phyloP scores from a whole-genome alignment of 2,113 vertebrate species.

The Rostratula benghalensis region DNA sequence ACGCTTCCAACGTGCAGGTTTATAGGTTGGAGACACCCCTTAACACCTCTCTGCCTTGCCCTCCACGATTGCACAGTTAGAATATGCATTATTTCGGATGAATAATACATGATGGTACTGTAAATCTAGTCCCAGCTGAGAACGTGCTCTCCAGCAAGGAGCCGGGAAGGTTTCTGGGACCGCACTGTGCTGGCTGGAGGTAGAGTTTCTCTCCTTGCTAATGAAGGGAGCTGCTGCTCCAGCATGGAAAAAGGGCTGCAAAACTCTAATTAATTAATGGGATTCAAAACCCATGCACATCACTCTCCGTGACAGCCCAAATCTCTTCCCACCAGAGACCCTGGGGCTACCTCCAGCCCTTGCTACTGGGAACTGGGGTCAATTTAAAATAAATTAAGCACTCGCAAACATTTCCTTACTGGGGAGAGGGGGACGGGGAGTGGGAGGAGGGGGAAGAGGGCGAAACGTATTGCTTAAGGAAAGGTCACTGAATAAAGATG shows the following conservation, averaged over 20 bases:
- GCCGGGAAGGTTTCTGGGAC: background rate
- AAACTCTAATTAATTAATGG: conserved; percentile 15
- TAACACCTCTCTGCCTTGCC: background rate
- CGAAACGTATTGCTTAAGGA: rapidly evolving
- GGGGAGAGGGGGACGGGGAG: background rate
- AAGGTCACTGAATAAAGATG: background rate
- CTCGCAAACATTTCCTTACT: background rate
- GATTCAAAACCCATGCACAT: background rate
- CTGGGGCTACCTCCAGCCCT: background rate
- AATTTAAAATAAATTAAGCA: background rate
- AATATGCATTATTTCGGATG: conserved; percentile 25
- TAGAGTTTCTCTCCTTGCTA: background rate
- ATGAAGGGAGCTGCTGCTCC: background rate
- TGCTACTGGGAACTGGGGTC: background rate
- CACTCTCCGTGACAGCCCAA: background rate
- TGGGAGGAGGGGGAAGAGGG: rapidly evolving
- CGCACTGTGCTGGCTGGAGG: background rate
- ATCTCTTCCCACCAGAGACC: conserved; percentile 8
- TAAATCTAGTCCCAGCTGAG: conserved; percentile 40
- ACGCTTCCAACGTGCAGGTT: background rate
- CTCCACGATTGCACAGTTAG: background rate
- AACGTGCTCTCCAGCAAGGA: background rate
- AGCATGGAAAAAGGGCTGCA: background rate
- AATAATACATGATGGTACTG: conserved; percentile 22
- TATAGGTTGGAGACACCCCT: background rate